Conservation (phyloP, 1,140 invertebrate species). For the Nasonia giraulti region DNA sequence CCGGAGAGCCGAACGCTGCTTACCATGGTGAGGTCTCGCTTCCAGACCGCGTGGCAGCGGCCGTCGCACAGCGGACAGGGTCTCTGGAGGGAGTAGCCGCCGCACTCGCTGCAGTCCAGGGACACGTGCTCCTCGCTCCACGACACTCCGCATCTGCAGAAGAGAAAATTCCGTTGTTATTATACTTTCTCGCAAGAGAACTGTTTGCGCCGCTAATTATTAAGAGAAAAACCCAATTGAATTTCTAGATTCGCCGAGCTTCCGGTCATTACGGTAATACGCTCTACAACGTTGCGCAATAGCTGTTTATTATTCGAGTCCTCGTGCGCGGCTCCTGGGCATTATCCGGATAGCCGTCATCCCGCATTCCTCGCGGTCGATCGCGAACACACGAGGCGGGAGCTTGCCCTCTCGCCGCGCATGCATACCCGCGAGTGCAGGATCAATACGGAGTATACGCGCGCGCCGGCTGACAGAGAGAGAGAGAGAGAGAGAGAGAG, state of each 20-base stretch:
- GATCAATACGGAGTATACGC: not conserved
- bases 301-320: no score
- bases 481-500: not conserved
- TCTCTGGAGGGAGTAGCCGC: slow-evolving; percentile 84
- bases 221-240: no score
- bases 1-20: slow-evolving; percentile 57
- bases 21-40: slow-evolving; percentile 85
- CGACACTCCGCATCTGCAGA: slow-evolving; percentile 84
- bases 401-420: no score
- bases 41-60: slow-evolving; percentile 83
- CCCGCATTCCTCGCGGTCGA: no score
- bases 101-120: slow-evolving; percentile 87
- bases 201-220: no score
- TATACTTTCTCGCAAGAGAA: no score
- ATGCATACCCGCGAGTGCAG: not conserved
- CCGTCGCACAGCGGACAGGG: slow-evolving; percentile 87
- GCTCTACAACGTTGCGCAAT: not conserved
- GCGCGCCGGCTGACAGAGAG: no score
- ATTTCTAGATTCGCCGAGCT: no score
- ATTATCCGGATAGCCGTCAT: no score
- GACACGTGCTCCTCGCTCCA: slow-evolving; percentile 88
- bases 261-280: no score
- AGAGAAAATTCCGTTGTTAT: not conserved
- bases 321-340: no score
- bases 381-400: not conserved